Conservation (phyloP, 1,140 invertebrate genomes). For the Paracyclopina nana region DNA sequence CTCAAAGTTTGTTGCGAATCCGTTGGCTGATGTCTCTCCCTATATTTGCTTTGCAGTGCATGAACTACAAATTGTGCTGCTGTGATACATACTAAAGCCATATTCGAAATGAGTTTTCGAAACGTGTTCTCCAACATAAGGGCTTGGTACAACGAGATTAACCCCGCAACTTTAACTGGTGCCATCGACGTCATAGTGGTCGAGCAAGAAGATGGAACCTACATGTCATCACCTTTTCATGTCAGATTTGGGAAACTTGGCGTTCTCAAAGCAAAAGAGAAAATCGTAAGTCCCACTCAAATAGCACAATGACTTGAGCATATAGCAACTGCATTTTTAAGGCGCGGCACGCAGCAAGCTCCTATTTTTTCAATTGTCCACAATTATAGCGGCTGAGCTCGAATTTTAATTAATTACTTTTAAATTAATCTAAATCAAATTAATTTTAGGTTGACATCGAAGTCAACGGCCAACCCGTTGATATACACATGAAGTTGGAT, state of each 20-base stretch:
- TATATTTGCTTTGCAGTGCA: no score
- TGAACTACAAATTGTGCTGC: no score
- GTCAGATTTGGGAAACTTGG: slow-evolving; percentile 97
- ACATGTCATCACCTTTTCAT: slow-evolving; percentile 90
- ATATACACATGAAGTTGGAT: slow-evolving; percentile 89
- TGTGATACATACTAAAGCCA: no score
- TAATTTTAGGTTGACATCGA: slow-evolving; percentile 95
- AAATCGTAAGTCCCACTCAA: slow-evolving; percentile 53
- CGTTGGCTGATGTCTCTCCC: no score
- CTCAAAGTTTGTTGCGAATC: no score
- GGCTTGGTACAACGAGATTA: slow-evolving; percentile 80
- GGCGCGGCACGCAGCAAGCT: no score
- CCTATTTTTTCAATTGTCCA: no score
- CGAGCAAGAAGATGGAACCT: slow-evolving; percentile 84
- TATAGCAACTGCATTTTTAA: no score
- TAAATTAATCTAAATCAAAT: no score
- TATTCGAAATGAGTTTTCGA: neutral
- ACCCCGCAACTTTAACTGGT: slow-evolving; percentile 81
- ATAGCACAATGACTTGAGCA: no score
- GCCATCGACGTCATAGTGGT: slow-evolving; percentile 97
- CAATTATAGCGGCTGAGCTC: no score
- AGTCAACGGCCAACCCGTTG: slow-evolving; percentile 79
- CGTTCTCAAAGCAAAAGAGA: slow-evolving; percentile 79
- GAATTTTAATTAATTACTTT: no score
- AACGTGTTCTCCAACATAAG: neutral